Evolutionary conservation across 2,888 invertebrate genomes (phyloP).

Genomic region (Troilus luridus): DNA sequence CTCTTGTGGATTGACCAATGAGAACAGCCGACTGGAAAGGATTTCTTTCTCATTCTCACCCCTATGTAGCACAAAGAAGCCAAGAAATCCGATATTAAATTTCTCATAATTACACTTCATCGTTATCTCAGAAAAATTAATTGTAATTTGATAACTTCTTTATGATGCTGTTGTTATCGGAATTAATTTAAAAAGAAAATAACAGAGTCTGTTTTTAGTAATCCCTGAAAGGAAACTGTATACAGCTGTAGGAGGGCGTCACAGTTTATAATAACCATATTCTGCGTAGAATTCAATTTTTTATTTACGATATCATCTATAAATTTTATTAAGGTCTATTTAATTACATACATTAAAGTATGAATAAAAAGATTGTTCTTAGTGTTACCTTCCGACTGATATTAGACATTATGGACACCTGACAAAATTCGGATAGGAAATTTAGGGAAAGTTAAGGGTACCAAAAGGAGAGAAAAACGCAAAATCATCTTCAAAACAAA

Average conservation of each 20-base stretch:
- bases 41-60: too few species aligned
- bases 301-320: not conserved
- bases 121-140: not conserved
- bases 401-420: too few species aligned
- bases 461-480: too few species aligned
- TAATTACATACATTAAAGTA: too few species aligned
- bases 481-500: too few species aligned
- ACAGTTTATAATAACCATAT: not conserved
- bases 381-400: too few species aligned
- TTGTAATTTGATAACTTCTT: not conserved
- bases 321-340: too few species aligned
- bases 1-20: too few species aligned
- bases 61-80: not conserved
- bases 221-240: not conserved
- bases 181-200: not conserved
- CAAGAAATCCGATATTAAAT: not conserved
- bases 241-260: not conserved
- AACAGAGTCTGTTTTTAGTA: not conserved
- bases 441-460: too few species aligned
- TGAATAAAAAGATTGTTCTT: too few species aligned
- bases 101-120: not conserved
- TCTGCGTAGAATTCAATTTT: not conserved
- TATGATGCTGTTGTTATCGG: not conserved
- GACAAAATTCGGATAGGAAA: too few species aligned
- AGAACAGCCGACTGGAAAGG: too few species aligned